Base-by-base conservation (phyloP, 2,888 invertebrate genomes). In the Cosmorhoe ocellata region DNA sequence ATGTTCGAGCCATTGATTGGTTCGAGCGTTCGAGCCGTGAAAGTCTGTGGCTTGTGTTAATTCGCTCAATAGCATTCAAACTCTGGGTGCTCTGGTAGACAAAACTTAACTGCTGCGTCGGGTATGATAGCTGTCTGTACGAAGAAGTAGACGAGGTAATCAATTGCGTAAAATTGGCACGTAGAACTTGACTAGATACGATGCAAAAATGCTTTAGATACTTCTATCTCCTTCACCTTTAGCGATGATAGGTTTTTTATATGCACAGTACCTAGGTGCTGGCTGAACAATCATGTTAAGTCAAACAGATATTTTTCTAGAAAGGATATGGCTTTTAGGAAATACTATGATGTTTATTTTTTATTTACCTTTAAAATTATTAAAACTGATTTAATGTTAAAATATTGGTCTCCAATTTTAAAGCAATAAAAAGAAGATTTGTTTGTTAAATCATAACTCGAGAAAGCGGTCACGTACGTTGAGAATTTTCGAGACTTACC, bases 401-500 rank as follows among this genome's bases (percentile, higher is more conserved):
- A 3, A 18, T 18, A 18, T 5, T 18, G 2, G 5, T 18, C 18
- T 18, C 18, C 18, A 5, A 26, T 26, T 26, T 26, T 26, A 3
- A 26, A 26, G 26, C 8, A 18, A 34, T 18, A 48, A 49, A 48
- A 42, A 40, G 44, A 52, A n/a, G n/a, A n/a, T n/a, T n/a, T n/a
- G n/a, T 58, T 58, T 52, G 38, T 42, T 49, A 49, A 55, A 44
- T 49, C 40, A 57, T 68, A 63, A 67, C 58, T 68, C 71, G 54
- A 58, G 56, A 76, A 63, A 67, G 62, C 64, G 68, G 70, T 76
- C 76, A 77, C 76, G 76, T 76, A 41, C 55, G 52, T 38, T 41
- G 54, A 60, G 40, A 61, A 61, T 52, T 56, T 56, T 56, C 47
- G 48, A 57, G 55, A 58, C 62, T 18, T 14, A 45, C 30, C 32